phyloP scores from a whole-genome alignment of 1,140 invertebrate genomes.

The Melanaphis sacchari region DNA sequence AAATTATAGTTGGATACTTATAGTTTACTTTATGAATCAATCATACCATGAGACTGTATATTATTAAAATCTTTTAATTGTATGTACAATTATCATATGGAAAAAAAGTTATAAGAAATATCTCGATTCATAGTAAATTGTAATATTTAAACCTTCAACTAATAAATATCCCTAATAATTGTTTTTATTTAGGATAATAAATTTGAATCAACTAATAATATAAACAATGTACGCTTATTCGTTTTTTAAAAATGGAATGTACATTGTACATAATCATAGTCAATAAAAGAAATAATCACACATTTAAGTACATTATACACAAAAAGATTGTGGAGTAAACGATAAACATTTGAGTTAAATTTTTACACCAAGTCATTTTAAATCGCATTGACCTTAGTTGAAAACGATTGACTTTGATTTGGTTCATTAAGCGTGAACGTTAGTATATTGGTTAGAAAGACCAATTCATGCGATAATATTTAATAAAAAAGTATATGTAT shows the following conservation, averaged over 20 bases:
- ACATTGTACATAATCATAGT: neutral
- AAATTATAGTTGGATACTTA: neutral
- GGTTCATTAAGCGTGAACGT: neutral
- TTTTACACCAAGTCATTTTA: neutral
- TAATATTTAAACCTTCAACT: no score
- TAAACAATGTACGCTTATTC: neutral
- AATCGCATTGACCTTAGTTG: neutral
- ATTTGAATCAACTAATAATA: neutral
- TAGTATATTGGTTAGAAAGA: neutral
- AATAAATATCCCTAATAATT: no score
- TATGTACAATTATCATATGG: no score
- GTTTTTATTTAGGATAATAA: neutral
- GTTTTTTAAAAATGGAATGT: slow-evolving; percentile 3
- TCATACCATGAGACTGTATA: neutral
- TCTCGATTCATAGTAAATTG: no score
- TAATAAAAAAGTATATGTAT: neutral
- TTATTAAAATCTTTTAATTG: no score
- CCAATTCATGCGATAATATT: neutral
- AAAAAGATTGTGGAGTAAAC: neutral
- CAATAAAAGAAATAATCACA: neutral
- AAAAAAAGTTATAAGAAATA: no score
- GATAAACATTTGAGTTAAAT: neutral
- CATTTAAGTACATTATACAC: neutral
- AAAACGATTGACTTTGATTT: neutral
- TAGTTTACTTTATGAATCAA: neutral